Evolutionary conservation across 2,797 vertebrate genomes (phyloP), one percentile per base, ranked within the genome.

Genomic region (Cynodonichthys magdalenae): DNA sequence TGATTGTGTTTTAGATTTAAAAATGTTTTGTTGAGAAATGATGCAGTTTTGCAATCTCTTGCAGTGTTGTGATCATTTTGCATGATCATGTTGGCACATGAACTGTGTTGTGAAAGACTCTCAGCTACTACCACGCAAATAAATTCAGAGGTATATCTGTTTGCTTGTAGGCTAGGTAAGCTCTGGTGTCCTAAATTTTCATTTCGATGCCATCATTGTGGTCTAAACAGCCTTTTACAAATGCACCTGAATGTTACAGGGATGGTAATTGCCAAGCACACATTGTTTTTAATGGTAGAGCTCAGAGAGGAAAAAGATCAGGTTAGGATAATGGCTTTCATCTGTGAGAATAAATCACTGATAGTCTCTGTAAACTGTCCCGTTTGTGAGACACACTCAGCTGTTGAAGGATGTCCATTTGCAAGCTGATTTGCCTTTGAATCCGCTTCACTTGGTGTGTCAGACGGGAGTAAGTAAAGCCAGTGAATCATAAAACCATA

Each of bases 401-500:
- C 6, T 12, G 63, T 15, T 53, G 61, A 68, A 58, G 56, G 31
- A 61, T 53, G 54, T 34, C 34, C 39, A 45, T 82, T 77, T 73
- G 49, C 41, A n/a, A 64, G 56, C 24, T 4, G 17, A 36, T 77
- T 77, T 80, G 59, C 47, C 27, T 74, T 31, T 49, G 69, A 64
- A 36, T 69, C 53, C 1, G 61, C 6, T 46, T 28, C 2, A 1
- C 14, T 45, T 5, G 14, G 19, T 59, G 18, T 18, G 31, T 81
- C 41, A 66, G 65, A 68, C 63, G 39, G 61, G 45, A 47, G 20
- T 28, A 44, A 49, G 27, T 31, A 34, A 52, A 57, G 61, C 51
- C 51, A 50, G 69, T 82, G 82, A 88, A 59, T 85, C 81, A 81
- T 73, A 69, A 74, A 78, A 57, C 71, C 74, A 41, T 82, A 81